Conservation (phyloP, 2,113 vertebrate species). For the Gallinago paraguaiae region DNA sequence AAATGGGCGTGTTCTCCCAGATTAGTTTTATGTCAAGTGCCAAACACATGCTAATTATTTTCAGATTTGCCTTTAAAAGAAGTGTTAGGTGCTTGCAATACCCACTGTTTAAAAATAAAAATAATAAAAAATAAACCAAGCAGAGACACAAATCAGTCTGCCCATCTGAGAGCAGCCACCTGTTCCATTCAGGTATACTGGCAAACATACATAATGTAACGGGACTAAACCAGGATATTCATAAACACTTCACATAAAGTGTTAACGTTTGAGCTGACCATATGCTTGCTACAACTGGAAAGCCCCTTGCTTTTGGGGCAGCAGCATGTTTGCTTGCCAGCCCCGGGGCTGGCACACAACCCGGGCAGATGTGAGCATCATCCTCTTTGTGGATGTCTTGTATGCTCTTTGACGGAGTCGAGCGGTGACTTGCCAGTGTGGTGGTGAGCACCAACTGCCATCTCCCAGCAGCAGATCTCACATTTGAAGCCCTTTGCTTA, state of each 20-base stretch:
- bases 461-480: background rate
- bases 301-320: background rate
- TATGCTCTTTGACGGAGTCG: rapidly evolving
- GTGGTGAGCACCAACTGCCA: background rate
- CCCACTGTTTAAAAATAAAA: background rate
- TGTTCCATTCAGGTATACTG: background rate
- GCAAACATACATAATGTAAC: background rate
- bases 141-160: background rate
- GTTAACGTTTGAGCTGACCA: background rate
- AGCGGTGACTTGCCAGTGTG: rapidly evolving
- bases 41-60: background rate
- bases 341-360: background rate
- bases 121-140: background rate
- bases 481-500: background rate
- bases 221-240: background rate
- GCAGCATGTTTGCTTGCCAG: background rate
- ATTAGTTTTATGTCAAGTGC: background rate
- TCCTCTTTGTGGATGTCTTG: background rate
- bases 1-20: background rate
- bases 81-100: background rate
- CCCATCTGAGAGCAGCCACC: rapidly evolving
- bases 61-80: background rate
- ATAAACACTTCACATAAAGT: background rate
- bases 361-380: rapidly evolving
- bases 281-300: background rate